Evolutionary conservation across 1,140 invertebrate species (phyloP), one percentile per base, ranked within the genome.

Genomic region (Sitophilus oryzae): DNA sequence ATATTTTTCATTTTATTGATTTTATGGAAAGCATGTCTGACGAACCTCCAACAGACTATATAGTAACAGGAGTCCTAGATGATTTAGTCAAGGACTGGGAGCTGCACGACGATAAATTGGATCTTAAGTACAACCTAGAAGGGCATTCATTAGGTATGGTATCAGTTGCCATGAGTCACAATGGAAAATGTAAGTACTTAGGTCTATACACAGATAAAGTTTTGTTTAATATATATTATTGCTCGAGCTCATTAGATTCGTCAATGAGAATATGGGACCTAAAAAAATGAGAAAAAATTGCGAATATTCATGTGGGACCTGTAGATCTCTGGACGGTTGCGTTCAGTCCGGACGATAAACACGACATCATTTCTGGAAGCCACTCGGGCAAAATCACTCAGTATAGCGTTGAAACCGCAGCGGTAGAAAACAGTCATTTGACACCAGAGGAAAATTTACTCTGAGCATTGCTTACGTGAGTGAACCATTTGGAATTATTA

Each of bases 371-470:
- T 9, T 93, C 93, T 36, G 94, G n/a, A n/a, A n/a, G n/a, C n/a
- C n/a, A n/a, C n/a, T n/a, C n/a, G n/a, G n/a, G n/a, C n/a, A n/a
- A n/a, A n/a, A n/a, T n/a, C n/a, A n/a, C n/a, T n/a, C n/a, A n/a
- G n/a, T n/a, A n/a, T n/a, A n/a, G n/a, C n/a, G n/a, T n/a, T n/a
- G n/a, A n/a, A n/a, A n/a, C n/a, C n/a, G n/a, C n/a, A n/a, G n/a
- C n/a, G n/a, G n/a, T 72, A 82, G 86, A 52, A 91, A 95, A 70
- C 88, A 91, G 66, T 85, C 86, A 1, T 75, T 97, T 48, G 93
- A 98, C 67, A 94, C 93, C 0, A 87, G 91, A 77, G 93, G 92
- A 62, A 96, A 96, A 80, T 97, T 96, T 70, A 93, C 89, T 36
- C 74, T 96, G 2, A 96, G 93, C 74, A 86, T 96, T 66, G 92